phyloP scores from a whole-genome alignment of 2,888 invertebrate species.

The Eucriotettix oculatus region DNA sequence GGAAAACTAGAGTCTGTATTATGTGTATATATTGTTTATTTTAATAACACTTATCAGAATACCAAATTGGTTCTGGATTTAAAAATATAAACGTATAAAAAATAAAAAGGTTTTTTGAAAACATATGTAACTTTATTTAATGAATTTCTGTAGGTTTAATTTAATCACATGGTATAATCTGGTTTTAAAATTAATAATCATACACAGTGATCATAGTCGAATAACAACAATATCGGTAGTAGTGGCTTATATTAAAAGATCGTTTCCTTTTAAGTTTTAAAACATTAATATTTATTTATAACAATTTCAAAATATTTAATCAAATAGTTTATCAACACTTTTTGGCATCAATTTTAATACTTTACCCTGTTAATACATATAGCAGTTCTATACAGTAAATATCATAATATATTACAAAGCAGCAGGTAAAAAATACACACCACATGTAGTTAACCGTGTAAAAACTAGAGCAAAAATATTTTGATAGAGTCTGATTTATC shows the following conservation, averaged over 20 bases:
- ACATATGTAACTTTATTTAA: too few species aligned
- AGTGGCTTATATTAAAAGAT: background rate
- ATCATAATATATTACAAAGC: background rate
- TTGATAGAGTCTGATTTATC: background rate
- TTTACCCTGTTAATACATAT: background rate
- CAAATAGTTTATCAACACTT: background rate
- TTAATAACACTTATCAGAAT: too few species aligned
- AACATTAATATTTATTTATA: background rate
- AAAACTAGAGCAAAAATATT: background rate
- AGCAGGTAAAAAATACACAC: background rate
- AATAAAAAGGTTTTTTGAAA: too few species aligned
- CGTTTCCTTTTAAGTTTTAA: background rate
- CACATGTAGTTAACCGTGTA: background rate
- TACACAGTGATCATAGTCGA: background rate
- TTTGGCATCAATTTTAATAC: background rate
- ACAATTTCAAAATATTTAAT: background rate
- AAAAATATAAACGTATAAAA: too few species aligned
- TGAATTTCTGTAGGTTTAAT: too few species aligned
- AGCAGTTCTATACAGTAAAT: background rate
- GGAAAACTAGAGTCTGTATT: too few species aligned
- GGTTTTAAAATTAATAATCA: background rate
- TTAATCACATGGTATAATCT: background rate
- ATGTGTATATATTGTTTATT: too few species aligned
- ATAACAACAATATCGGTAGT: background rate
- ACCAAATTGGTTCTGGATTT: too few species aligned